Evolutionary conservation across 2,797 vertebrate species (phyloP), one percentile per base, ranked within the genome.

Genomic region (Manis crassicaudata): DNA sequence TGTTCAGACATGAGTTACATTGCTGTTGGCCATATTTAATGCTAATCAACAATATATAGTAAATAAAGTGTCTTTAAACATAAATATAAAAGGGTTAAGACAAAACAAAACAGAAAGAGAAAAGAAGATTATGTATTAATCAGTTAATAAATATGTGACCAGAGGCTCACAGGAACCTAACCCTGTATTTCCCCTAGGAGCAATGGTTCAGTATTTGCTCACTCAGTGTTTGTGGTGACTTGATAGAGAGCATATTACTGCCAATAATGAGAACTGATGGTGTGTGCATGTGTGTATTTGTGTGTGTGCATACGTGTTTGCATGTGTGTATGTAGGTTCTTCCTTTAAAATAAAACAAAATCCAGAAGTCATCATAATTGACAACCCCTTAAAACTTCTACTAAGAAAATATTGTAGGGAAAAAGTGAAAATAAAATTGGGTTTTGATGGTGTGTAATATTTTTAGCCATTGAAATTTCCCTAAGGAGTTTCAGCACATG

Each of bases 401-500:
- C 63, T 63, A 50, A 43, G 23, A 96, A 94, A 94, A 91, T 60
- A 92, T 67, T 96, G 32, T 75, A 95, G 73, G 0, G 23, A 25
- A 62, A 95, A 95, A 88, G 27, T 62, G 93, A 97, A 97, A 96
- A 90, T 95, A 96, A 92, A 92, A 92, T 52, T 82, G 82, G 27
- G 27, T 93, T 95, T 90, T 97, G 77, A 92, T 68, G 72, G 58
- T 95, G 54, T 0, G 13, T 88, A 93, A 88, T 97, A 98, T 97
- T 97, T 97, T 97, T 97, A 97, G 92, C 81, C 92, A 96, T 21
- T 97, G 95, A 97, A 97, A 97, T 97, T 97, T 97, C 93, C 97
- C 97, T 96, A 93, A 96, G 88, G 95, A 97, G 81, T 97, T 96
- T 97, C 88, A 96, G 89, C 93, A 93, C 97, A 96, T 97, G 96